phyloP scores from a whole-genome alignment of 1,140 invertebrate species.

The Plectrocnemia conspersa region DNA sequence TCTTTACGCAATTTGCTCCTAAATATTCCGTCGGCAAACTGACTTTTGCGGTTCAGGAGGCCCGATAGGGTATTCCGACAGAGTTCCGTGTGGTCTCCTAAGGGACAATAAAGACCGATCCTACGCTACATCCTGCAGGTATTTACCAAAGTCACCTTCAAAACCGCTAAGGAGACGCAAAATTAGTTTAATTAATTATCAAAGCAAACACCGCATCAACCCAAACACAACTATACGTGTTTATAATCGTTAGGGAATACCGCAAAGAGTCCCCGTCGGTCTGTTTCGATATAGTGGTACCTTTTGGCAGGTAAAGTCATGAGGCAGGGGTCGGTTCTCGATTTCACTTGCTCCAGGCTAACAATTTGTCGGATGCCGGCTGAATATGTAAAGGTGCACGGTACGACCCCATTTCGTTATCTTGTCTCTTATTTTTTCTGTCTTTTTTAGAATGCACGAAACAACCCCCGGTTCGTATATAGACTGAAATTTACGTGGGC shows the following conservation, averaged over 20 bases:
- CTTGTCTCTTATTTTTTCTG: not conserved
- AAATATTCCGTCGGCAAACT: slow-evolving; percentile 2
- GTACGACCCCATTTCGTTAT: not conserved
- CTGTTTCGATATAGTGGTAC: slow-evolving; percentile 7
- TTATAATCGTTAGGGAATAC: too few relatives aligned
- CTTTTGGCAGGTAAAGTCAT: slow-evolving; percentile 1
- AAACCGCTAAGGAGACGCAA: not conserved
- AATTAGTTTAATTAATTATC: slow-evolving; percentile 2
- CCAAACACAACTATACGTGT: too few relatives aligned
- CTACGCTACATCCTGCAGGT: not conserved
- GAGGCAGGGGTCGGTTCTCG: not conserved
- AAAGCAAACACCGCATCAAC: not conserved
- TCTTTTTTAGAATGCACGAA: not conserved
- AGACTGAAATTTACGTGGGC: too few relatives aligned
- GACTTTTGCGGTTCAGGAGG: slow-evolving; percentile 1
- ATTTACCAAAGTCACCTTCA: slow-evolving; percentile 3
- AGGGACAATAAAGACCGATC: not conserved
- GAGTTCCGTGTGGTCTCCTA: slow-evolving; percentile 9
- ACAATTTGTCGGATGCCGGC: slow-evolving; percentile 28
- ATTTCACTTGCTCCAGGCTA: slow-evolving; percentile 18
- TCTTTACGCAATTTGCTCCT: slow-evolving; percentile 34
- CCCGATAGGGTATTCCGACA: not conserved
- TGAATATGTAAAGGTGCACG: slow-evolving; percentile 26
- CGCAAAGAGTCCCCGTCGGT: slow-evolving; percentile 2
- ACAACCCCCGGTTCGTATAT: too few relatives aligned